Evolutionary conservation across 1,140 invertebrate species (phyloP).

Genomic region (Drosophila nebulosa): DNA sequence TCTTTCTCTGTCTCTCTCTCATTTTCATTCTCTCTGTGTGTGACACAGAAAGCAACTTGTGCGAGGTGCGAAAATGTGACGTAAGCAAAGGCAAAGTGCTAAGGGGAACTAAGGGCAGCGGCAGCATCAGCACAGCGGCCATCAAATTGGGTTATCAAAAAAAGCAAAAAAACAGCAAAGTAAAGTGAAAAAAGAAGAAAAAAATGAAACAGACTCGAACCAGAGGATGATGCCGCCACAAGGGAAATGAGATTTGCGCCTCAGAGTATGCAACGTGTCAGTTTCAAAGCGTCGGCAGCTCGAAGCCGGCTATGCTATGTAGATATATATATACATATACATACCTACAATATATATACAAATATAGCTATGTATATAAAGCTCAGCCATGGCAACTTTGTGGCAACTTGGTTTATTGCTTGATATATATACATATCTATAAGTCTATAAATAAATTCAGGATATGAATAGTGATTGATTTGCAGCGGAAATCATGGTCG

Average conservation of each 20-base stretch:
- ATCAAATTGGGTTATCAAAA: conserved; percentile 71
- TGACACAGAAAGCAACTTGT: conserved; percentile 72
- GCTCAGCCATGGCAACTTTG: not conserved
- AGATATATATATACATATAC: not conserved
- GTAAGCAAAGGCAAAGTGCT: conserved; percentile 47
- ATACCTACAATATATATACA: conserved; percentile 6
- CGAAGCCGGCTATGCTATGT: conserved; percentile 13
- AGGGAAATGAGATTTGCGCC: conserved; percentile 76
- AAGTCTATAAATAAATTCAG: not conserved
- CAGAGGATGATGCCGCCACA: conserved; percentile 42
- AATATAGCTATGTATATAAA: not conserved
- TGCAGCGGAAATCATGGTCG: conserved; percentile 11
- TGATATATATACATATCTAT: conserved; percentile 1
- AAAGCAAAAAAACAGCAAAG: conserved; percentile 5
- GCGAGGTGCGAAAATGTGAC: conserved; percentile 75
- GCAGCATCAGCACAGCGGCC: conserved; percentile 37
- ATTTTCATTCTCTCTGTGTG: conserved; percentile 22
- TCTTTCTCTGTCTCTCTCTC: conserved; percentile 14
- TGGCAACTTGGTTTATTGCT: not conserved
- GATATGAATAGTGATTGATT: conserved; percentile 4
- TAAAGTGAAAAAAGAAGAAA: conserved; percentile 8
- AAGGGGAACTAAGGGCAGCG: not conserved
- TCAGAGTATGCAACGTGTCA: conserved; percentile 60
- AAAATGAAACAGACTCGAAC: not conserved
- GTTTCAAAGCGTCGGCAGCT: conserved; percentile 49